Base-by-base conservation (phyloP, 2,797 vertebrate genomes). In the Ceryle rudis region DNA sequence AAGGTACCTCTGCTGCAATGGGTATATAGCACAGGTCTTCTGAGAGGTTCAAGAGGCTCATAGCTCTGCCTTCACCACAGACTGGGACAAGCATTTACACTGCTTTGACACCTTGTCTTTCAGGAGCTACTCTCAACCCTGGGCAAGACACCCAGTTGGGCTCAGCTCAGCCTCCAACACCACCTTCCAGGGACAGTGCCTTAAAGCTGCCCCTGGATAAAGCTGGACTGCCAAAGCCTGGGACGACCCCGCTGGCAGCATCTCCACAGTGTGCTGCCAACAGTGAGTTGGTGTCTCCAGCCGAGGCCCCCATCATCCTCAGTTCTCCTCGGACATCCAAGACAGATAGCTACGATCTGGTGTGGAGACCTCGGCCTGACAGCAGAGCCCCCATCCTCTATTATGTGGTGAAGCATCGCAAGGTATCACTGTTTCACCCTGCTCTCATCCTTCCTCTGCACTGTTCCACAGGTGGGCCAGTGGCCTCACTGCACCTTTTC, bases 331-430 rank as follows among this genome's bases (percentile, higher is more conserved):
- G 99, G 71, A 99, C 99, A 0, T 99, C 99, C 65, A 99, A 99
- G 95, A 99, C 99, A 0, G 99, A 99, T 98, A 99, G 98, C 33
- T 99, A 99, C 0, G 99, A 99, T 35, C 98, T 99, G 61, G 98
- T 99, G 93, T 99, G 99, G 99, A 98, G 98, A 93, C 99, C 99
- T 2, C 98, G 99, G 31, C 98, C 99, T 1, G 99, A 99, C 35
- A 98, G 99, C 15, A 86, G 93, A 91, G 93, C 97, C 3, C 98
- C 99, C 2, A 97, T 99, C 73, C 98, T 99, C 94, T 99, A 99
- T 96, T 99, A 99, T 0, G 96, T 99, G 87, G 97, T 99, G 95
- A 99, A 99, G 94, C 99, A 99, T 97, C 99, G 99, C 98, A 99
- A 99, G 99, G 99, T 99, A 98, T 46, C 12, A 1, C 37, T 14